Percentiles rank a stretch among this genome's conserved stretches.
Evolutionary conservation across 2,113 vertebrate species (phyloP).

Genomic region (Scartelaos histophorus): DNA sequence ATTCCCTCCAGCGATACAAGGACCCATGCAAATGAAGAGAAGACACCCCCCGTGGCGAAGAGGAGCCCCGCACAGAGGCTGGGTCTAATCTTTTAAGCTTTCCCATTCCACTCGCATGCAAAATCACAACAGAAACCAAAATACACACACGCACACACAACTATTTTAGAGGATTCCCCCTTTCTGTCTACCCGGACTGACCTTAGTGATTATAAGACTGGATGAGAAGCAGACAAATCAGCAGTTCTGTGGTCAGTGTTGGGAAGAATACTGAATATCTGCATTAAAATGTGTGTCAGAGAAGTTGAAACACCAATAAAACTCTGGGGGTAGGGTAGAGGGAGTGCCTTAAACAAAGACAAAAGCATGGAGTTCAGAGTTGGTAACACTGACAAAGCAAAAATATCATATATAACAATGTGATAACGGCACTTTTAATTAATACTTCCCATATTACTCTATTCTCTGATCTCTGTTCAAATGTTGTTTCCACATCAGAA

Average conservation of each 20-base stretch:
- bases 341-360: too few relatives aligned
- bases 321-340: too few relatives aligned
- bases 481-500: too few relatives aligned
- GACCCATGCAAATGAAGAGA: constrained; percentile 65
- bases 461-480: too few relatives aligned
- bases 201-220: constrained; percentile 31
- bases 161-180: neutral
- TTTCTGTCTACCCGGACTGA: neutral
- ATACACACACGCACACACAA: constrained; percentile 8
- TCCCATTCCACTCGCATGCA: constrained; percentile 19
- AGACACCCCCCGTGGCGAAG: constrained; percentile 60
- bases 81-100: constrained; percentile 72
- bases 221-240: constrained; percentile 32
- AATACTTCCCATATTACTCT: too few relatives aligned
- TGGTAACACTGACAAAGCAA: neutral
- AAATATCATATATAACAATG: neutral
- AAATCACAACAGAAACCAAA: constrained; percentile 11
- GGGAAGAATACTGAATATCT: too few relatives aligned
- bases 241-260: constrained; percentile 25
- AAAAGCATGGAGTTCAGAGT: too few relatives aligned
- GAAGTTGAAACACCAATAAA: neutral
- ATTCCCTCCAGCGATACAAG: constrained; percentile 65
- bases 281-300: neutral
- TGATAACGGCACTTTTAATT: neutral
- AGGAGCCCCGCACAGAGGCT: constrained; percentile 49